These are phyloP conservation scores for Aplysina aerophoba DNA, from an alignment of 37 sponge, comb jelly and placozoan genomes.

Conservation along the genomic window DNA sequence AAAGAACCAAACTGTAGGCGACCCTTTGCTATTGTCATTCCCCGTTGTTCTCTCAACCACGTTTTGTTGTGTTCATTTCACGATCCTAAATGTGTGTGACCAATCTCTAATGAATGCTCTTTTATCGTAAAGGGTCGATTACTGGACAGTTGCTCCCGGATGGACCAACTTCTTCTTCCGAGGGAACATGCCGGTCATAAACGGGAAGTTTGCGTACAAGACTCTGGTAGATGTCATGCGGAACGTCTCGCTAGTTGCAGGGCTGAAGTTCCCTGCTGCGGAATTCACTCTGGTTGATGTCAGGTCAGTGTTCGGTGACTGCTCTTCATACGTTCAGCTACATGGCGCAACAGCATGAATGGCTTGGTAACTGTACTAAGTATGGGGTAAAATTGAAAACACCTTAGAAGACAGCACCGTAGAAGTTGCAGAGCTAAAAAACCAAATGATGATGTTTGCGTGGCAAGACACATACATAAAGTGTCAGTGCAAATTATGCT, in stretches of 20 bases:
- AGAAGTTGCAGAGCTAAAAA: no score
- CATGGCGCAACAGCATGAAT: no score
- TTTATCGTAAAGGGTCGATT: conserved; percentile 54
- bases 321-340: no score
- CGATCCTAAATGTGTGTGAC: neutral
- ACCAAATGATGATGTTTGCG: no score
- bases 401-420: no score
- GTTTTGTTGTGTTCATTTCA: neutral
- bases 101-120: no score
- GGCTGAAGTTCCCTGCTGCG: conserved; percentile 37
- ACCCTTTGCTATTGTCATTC: neutral
- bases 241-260: conserved; percentile 13
- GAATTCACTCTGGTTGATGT: conserved; percentile 75
- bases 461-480: no score
- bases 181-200: conserved; percentile 86
- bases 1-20: conserved; percentile 46
- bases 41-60: neutral
- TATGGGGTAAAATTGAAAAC: no score
- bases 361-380: no score
- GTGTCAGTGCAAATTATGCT: no score
- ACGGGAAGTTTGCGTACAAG: conserved; percentile 71
- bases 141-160: conserved; percentile 34
- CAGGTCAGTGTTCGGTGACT: no score
- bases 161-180: conserved; percentile 84
- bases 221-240: conserved; percentile 53